These are phyloP conservation scores for Trogon surrucura DNA, from an alignment of 2,113 vertebrate genomes.

Conservation along the genomic window DNA sequence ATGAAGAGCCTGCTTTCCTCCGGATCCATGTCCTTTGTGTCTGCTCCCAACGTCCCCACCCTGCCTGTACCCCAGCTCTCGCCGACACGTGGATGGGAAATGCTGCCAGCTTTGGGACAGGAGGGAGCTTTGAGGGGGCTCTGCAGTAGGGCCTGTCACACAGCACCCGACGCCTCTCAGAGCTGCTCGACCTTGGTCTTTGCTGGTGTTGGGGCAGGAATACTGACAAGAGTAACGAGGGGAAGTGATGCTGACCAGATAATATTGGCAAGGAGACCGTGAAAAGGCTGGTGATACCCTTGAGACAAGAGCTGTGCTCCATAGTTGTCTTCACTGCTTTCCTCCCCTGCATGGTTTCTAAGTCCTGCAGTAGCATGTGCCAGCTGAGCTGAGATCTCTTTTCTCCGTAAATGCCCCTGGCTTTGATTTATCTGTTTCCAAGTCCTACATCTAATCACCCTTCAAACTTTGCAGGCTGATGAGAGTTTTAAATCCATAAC, in stretches of 20 bases:
- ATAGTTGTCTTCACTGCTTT: neutral
- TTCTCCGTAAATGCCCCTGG: neutral
- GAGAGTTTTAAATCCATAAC: neutral
- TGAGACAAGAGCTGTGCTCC: neutral
- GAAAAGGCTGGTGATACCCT: neutral
- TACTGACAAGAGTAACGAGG: neutral
- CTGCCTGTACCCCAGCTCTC: neutral
- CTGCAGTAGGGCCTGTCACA: neutral
- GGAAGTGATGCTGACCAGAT: neutral
- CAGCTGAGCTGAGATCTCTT: neutral
- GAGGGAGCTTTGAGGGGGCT: neutral
- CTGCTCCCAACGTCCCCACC: rapidly evolving
- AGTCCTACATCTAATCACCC: neutral
- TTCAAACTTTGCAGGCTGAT: neutral
- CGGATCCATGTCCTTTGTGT: rapidly evolving
- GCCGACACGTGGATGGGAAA: rapidly evolving
- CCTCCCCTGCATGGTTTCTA: neutral
- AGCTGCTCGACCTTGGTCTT: neutral
- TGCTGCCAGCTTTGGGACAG: neutral
- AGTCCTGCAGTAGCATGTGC: neutral
- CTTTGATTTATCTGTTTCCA: neutral
- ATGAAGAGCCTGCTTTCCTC: neutral
- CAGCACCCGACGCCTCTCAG: rapidly evolving
- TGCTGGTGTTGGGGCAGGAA: neutral
- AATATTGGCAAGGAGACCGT: neutral